Evolutionary conservation across 1,140 invertebrate species (phyloP).

Genomic region (Hestina assimilis): DNA sequence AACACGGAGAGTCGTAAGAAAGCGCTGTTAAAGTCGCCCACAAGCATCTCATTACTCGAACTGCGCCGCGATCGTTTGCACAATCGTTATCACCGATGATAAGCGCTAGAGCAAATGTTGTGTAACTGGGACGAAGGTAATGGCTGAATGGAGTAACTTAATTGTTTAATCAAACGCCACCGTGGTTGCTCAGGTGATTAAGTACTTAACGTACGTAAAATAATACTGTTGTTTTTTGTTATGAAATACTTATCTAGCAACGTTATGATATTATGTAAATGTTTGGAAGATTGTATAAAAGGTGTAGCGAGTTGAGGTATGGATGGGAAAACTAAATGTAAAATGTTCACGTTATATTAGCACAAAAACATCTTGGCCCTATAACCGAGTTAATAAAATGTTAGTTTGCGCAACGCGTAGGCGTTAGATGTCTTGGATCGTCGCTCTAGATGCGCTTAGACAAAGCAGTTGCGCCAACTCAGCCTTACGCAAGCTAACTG

Average conservation of each 20-base stretch:
- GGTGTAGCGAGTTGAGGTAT: no score
- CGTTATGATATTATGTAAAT: no score
- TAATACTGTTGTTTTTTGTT: background rate
- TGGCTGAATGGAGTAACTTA: slow-evolving; percentile 13
- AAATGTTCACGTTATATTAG: background rate
- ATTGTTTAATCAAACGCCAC: slow-evolving; percentile 13
- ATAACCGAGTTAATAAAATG: slow-evolving; percentile 26
- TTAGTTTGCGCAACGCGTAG: slow-evolving; percentile 31
- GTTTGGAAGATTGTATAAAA: no score
- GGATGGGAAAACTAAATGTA: background rate
- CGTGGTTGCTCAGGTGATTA: background rate
- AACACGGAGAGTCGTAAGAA: background rate
- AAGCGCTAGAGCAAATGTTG: slow-evolving; percentile 34
- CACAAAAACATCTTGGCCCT: slow-evolving; percentile 16
- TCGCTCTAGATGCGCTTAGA: slow-evolving; percentile 56
- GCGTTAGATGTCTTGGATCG: slow-evolving; percentile 40
- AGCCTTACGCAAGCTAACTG: slow-evolving; percentile 39
- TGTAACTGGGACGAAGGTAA: slow-evolving; percentile 38
- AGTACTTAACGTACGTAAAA: background rate
- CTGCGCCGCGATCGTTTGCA: slow-evolving; percentile 26
- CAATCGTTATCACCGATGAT: slow-evolving; percentile 40
- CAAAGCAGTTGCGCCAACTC: slow-evolving; percentile 50
- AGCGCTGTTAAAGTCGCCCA: slow-evolving; percentile 22
- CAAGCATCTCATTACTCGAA: slow-evolving; percentile 5
- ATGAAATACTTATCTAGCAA: background rate